Percentiles rank a stretch among this genome's conserved stretches.
Evolutionary conservation across 2,797 vertebrate genomes (phyloP).

Genomic region (Pangasius mekongensis): DNA sequence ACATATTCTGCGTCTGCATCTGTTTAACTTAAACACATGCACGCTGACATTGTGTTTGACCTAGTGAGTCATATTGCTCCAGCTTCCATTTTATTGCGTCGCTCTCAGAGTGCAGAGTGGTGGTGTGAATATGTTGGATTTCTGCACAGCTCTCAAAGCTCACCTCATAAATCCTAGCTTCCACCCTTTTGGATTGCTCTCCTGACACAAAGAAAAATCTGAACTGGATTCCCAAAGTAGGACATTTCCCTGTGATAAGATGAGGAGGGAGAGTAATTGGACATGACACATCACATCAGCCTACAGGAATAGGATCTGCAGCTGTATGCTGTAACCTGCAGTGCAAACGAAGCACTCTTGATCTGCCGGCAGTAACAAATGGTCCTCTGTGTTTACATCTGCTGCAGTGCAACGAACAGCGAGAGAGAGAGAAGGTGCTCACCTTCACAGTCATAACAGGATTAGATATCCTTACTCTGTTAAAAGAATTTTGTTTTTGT

Average conservation of each 20-base stretch:
- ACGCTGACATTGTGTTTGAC: slow-evolving; percentile 41
- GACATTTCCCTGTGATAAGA: neutral
- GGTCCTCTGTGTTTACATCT: slow-evolving; percentile 25
- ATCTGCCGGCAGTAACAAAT: slow-evolving; percentile 32
- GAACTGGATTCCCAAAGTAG: neutral
- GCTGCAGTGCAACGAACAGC: slow-evolving; percentile 19
- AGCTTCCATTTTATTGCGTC: slow-evolving; percentile 22
- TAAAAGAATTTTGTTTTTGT: neutral
- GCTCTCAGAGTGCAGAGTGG: neutral
- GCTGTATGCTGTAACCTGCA: slow-evolving; percentile 39
- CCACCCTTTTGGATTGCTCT: neutral
- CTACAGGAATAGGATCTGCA: slow-evolving; percentile 6
- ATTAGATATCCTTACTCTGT: neutral
- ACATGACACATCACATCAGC: slow-evolving; percentile 17
- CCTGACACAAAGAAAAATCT: neutral
- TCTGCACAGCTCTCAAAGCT: slow-evolving; percentile 20
- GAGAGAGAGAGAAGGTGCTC: neutral
- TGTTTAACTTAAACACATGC: slow-evolving; percentile 9
- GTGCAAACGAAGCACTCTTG: slow-evolving; percentile 44
- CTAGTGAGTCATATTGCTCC: slow-evolving; percentile 38
- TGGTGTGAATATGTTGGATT: slow-evolving; percentile 18
- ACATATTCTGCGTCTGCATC: slow-evolving; percentile 1
- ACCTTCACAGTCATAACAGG: slow-evolving; percentile 7
- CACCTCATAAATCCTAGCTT: slow-evolving; percentile 21
- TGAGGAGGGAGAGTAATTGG: slow-evolving; percentile 12